Conservation (phyloP, 2,797 vertebrate species). For the Lophius americanus region DNA sequence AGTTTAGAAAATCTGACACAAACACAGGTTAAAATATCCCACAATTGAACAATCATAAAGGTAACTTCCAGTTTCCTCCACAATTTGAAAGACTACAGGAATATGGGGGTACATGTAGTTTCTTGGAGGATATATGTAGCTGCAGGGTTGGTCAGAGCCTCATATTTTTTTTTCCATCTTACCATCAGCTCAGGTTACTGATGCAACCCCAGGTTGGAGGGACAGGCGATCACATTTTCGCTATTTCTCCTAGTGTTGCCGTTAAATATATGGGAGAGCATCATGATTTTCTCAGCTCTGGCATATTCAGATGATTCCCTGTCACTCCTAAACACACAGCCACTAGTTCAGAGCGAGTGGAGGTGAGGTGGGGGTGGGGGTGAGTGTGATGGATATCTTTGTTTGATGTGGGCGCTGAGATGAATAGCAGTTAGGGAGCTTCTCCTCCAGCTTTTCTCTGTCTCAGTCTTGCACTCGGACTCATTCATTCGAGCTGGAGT, state of each 20-base stretch:
- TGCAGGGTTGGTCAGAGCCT: slow-evolving; percentile 53
- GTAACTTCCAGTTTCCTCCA: background rate
- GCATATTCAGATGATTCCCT: slow-evolving; percentile 60
- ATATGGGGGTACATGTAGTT: slow-evolving; percentile 1
- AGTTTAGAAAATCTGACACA: slow-evolving; percentile 3
- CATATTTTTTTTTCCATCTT: slow-evolving; percentile 30
- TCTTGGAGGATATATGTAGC: slow-evolving; percentile 45
- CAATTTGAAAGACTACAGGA: background rate
- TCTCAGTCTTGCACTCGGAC: slow-evolving; percentile 13
- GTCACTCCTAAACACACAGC: slow-evolving; percentile 64
- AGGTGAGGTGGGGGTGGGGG: slow-evolving; percentile 53
- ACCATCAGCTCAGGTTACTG: slow-evolving; percentile 52
- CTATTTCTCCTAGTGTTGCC: slow-evolving; percentile 1
- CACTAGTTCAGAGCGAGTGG: slow-evolving; percentile 40
- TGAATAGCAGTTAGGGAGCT: slow-evolving; percentile 61
- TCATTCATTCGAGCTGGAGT: slow-evolving; percentile 35
- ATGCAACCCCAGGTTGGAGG: slow-evolving; percentile 36
- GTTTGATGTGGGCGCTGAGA: slow-evolving; percentile 68
- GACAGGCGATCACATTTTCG: slow-evolving; percentile 11
- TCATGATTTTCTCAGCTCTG: slow-evolving; percentile 48
- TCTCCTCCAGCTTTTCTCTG: slow-evolving; percentile 27
- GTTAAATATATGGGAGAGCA: slow-evolving; percentile 22
- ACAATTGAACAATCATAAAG: background rate
- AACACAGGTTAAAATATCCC: background rate
- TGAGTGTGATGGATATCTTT: slow-evolving; percentile 73